phyloP scores from a whole-genome alignment of 92 coral and sea anemone genomes.

The Porites rus region DNA sequence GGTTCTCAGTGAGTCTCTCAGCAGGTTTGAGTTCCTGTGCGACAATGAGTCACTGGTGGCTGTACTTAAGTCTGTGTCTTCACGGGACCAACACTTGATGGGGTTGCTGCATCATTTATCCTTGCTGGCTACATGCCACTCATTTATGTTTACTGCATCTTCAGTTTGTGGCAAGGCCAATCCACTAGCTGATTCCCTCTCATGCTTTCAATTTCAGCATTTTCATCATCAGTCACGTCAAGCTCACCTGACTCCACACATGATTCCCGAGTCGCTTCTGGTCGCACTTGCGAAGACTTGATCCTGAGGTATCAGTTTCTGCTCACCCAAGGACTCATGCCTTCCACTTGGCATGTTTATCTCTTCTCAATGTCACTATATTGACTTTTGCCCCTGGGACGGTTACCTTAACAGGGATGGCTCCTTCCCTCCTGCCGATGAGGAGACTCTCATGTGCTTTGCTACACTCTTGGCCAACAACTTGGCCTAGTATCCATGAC shows the following conservation, averaged over 20 bases:
- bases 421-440: too few relatives aligned
- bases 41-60: constrained; percentile 51
- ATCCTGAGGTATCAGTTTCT: too few relatives aligned
- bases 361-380: too few relatives aligned
- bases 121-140: neutral
- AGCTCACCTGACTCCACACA: neutral
- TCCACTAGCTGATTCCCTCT: constrained; percentile 15
- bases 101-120: neutral
- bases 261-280: too few relatives aligned
- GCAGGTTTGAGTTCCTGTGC: constrained; percentile 18
- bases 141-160: constrained; percentile 5
- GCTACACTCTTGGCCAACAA: too few relatives aligned
- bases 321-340: too few relatives aligned
- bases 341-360: too few relatives aligned
- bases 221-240: constrained; percentile 4
- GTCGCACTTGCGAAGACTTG: too few relatives aligned
- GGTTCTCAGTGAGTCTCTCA: constrained; percentile 24
- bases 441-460: too few relatives aligned
- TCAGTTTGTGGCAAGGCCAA: neutral
- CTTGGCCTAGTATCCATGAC: too few relatives aligned
- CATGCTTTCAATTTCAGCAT: constrained; percentile 15
- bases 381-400: too few relatives aligned
- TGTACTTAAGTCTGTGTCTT: constrained; percentile 23
- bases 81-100: constrained; percentile 16
- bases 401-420: too few relatives aligned